Evolutionary conservation across 2,797 vertebrate species (phyloP).

Genomic region (Squalus acanthias): DNA sequence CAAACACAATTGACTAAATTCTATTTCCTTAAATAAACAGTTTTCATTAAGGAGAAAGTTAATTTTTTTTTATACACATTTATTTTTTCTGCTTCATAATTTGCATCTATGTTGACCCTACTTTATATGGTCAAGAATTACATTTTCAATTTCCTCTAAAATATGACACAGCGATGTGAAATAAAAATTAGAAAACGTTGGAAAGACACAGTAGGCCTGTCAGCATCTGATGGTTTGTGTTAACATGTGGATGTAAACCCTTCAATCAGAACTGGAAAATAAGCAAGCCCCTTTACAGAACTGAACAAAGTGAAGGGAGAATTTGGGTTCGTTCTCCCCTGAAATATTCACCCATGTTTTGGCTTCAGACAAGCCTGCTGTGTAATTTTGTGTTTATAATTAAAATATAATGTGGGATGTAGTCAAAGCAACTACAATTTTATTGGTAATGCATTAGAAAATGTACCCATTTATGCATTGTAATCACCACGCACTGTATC

Average conservation of each 20-base stretch:
- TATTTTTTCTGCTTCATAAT: neutral
- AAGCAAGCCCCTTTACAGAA: neutral
- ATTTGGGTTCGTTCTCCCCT: neutral
- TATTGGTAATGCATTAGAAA: neutral
- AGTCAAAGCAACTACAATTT: neutral
- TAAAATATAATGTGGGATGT: neutral
- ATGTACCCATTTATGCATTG: neutral
- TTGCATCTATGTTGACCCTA: neutral
- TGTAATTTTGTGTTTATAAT: neutral
- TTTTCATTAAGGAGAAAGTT: neutral
- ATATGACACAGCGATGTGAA: neutral
- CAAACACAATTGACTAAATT: constrained; percentile 2
- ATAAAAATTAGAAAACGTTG: neutral
- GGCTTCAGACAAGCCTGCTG: neutral
- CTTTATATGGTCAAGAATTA: neutral
- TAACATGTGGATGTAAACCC: constrained; percentile 36
- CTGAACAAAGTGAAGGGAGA: neutral
- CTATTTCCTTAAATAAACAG: neutral
- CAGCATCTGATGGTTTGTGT: constrained; percentile 38
- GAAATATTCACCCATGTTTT: neutral
- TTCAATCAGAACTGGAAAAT: neutral
- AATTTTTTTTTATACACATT: neutral
- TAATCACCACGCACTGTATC: neutral
- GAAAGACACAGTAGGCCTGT: neutral
- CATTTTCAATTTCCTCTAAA: neutral